Base-by-base conservation (phyloP, 1,140 invertebrate genomes). In the Hirudo medicinalis region DNA sequence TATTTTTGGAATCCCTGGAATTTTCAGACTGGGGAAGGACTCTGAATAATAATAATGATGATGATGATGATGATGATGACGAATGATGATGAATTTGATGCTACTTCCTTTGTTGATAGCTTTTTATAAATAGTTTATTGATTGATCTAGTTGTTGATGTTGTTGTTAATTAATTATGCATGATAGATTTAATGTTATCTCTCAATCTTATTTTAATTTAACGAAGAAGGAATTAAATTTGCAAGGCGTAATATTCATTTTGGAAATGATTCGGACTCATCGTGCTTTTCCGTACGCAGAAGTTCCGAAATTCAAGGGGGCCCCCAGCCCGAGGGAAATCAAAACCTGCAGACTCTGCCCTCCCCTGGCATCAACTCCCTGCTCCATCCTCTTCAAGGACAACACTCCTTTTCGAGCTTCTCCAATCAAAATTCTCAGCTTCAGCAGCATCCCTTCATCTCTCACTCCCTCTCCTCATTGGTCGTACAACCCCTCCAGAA, bases 371-470 rank as follows among this genome's bases (percentile, higher is more conserved):
- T 25, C 57, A 13, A 63, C 57, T 15, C 9, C 57, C 22, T 49
- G 1, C 57, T 25, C 29, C 57, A 63, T n/a, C 57, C 22, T 22
- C 57, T 25, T 11, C 29, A 63, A 11, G 22, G 29, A 15, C 57
- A 63, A 6, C 57, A 63, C 57, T 32, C 29, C 13, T 25, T 63
- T 63, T 25, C 29, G 11, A 63, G 57, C 57, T 25, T 63, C 57
- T 32, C 29, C 57, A n/a, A 32, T 11, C 57, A 25, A 13, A 25
- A 4, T 4, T 13, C 29, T n/a, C 29, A 25, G 4, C 57, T 32
- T 13, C 57, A 63, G 57, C 57, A 63, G 29, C 57, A 63, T 22
- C 29, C 57, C 22, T 63, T 63, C 29, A 63, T 63, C 29, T 63
- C 57, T 9, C 57, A 63, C 57, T 63, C 57, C 6, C 57, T 63